Evolutionary conservation across 2,888 invertebrate species (phyloP), one percentile per base, ranked within the genome.

Genomic region (Melanotus villosus): DNA sequence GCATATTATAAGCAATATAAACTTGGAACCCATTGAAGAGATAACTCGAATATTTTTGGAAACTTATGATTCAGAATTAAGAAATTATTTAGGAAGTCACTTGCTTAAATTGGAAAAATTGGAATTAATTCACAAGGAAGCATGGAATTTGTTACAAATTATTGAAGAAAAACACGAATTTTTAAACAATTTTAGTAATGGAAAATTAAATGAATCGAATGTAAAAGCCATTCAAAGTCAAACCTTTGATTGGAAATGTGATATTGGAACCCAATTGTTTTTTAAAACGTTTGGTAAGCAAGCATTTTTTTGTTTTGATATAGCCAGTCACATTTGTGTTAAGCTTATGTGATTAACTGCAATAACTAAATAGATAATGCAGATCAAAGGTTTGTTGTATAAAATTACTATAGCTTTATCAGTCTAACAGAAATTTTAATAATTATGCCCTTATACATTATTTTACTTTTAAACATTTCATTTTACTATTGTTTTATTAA

Each of bases 11-110:
- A 86, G 85, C 68, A 91, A 91, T 82, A 87, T 89, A n/a, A 87
- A 87, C 69, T 85, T 89, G 68, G 87, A 89, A 78, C 87, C 91
- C 10, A 83, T 86, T 62, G 85, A 85, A 36, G 89, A 90, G 77
- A 84, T 92, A 52, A 86, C 87, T 80, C 81, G 84, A 7, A 83
- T 90, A 45, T 91, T 91, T 12, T 82, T 87, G 71, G 88, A 88
- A 52, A 90, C 90, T 36, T 82, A 85, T 34, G 87, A 90, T 71
- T 87, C 88, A 71, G 86, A 86, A 26, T 84, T 92, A 54, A 86
- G 92, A 76, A 90, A 92, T 75, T 90, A 90, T 75, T 87, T 93
- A 73, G 88, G 91, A 14, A 88, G 89, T 56, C 89, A 93, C 79
- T 82, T 94, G 66, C 86, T 87, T 43, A 89, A 88, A 70, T 84